Evolutionary conservation across 92 coral and sea anemone genomes (phyloP), one percentile per base, ranked within the genome.

Genomic region (Isaurus tuberculatus): DNA sequence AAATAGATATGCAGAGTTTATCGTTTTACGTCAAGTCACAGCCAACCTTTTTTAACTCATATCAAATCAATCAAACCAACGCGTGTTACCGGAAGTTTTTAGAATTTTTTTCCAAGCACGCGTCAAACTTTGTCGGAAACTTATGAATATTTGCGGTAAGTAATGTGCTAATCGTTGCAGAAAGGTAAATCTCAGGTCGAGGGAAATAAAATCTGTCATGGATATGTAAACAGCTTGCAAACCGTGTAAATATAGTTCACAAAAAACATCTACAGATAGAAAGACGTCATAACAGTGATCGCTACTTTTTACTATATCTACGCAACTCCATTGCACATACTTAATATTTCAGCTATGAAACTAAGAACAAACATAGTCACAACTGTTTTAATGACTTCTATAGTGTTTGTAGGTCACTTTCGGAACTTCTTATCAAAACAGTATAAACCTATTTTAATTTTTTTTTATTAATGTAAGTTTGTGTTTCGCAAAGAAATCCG

Each of bases 81-180:
- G 82, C 82, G 53, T 77, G 69, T 23, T 57, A 33, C 82, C 82
- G 82, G 82, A 77, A 77, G 82, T 77, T 77, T 77, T 77, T 77
- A 57, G 82, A 77, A 77, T 77, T 77, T 77, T 77, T 77, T 34
- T 29, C 58, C 33, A 10, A 33, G 68, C 82, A 77, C 68, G 82
- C 70, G 70, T 70, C 82, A 36, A 23, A 30, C 53, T n/a, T 61
- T 34, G 69, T 77, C 82, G 82, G 82, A 77, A 77, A 77, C 8
- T 20, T 27, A 58, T 77, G 70, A 60, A 77, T 77, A 46, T 77
- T 77, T 77, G 82, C 36, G 82, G 82, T 58, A 29, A 57, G 33
- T 23, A 36, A 33, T 57, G 49, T 60, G 51, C 32, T 58, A 28
- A 77, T 77, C 68, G 3, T 36, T 28, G 53, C 49, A 25, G 58